Conservation (phyloP, 2,888 invertebrate genomes). For the Trypoxylon attenuatum region DNA sequence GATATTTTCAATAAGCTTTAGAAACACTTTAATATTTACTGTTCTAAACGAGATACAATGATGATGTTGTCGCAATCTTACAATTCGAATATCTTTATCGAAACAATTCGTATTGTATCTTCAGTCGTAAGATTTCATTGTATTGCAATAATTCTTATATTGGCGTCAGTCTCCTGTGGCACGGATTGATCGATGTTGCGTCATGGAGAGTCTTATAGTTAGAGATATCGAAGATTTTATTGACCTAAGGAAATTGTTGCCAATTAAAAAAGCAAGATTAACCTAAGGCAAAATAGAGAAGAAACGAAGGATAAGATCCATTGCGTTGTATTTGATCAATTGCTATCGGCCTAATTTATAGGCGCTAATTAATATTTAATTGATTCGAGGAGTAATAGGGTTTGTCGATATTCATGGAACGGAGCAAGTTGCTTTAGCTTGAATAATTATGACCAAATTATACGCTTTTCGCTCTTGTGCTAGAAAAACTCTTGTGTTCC, state of each 20-base stretch:
- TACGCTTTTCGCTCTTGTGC: background rate
- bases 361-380: constrained; percentile 15
- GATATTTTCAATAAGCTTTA: constrained; percentile 51
- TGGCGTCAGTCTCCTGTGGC: constrained; percentile 28
- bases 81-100: background rate
- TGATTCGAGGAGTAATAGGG: background rate
- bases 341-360: constrained; percentile 13
- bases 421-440: background rate
- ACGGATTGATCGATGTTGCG: constrained; percentile 12
- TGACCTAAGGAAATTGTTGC: constrained; percentile 15
- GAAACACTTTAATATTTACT: constrained; percentile 39
- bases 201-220: background rate
- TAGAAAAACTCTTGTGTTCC: background rate
- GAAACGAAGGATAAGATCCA: constrained; percentile 1
- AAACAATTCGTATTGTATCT: background rate
- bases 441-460: too few species aligned
- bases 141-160: constrained; percentile 5
- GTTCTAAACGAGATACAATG: constrained; percentile 23
- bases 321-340: constrained; percentile 13
- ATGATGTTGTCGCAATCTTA: background rate
- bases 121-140: constrained; percentile 1
- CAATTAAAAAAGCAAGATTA: constrained; percentile 25
- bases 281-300: constrained; percentile 8
- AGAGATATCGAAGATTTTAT: constrained; percentile 17
- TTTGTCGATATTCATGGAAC: background rate